Conservation (phyloP, 92 coral and sea anemone genomes). For the Galaxea fascicularis region DNA sequence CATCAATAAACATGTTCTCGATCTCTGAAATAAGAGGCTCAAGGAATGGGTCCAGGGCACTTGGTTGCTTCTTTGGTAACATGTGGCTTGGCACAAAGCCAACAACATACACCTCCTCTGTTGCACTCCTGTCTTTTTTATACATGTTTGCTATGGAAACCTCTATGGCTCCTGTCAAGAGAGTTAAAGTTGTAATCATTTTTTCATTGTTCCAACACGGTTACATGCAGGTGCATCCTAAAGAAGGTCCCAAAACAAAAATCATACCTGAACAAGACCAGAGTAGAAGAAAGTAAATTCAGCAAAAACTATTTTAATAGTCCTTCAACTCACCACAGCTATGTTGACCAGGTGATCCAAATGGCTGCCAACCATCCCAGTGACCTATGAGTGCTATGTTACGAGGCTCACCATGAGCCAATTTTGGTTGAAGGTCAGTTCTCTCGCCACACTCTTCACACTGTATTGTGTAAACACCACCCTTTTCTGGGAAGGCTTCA, state of each 20-base stretch:
- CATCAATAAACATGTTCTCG: constrained; percentile 57
- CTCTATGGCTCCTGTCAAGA: constrained; percentile 55
- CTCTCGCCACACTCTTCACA: constrained; percentile 29
- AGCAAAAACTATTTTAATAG: background rate
- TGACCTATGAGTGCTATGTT: constrained; percentile 67
- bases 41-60: constrained; percentile 66
- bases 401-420: constrained; percentile 57
- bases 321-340: constrained; percentile 50
- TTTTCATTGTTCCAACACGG: too few species aligned
- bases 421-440: constrained; percentile 20
- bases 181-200: constrained; percentile 12
- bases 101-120: constrained; percentile 66
- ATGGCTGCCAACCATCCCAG: constrained; percentile 76
- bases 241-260: background rate
- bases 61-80: constrained; percentile 69
- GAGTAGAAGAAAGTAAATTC: background rate
- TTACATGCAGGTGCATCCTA: too few species aligned
- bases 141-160: constrained; percentile 55
- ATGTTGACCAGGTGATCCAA: constrained; percentile 63
- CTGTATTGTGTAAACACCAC: constrained; percentile 21
- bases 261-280: background rate
- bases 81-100: constrained; percentile 67
- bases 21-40: constrained; percentile 62
- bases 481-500: constrained; percentile 9
- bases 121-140: constrained; percentile 38